Conservation (phyloP, 1,140 invertebrate genomes). For the Drosophila chauvacae region DNA sequence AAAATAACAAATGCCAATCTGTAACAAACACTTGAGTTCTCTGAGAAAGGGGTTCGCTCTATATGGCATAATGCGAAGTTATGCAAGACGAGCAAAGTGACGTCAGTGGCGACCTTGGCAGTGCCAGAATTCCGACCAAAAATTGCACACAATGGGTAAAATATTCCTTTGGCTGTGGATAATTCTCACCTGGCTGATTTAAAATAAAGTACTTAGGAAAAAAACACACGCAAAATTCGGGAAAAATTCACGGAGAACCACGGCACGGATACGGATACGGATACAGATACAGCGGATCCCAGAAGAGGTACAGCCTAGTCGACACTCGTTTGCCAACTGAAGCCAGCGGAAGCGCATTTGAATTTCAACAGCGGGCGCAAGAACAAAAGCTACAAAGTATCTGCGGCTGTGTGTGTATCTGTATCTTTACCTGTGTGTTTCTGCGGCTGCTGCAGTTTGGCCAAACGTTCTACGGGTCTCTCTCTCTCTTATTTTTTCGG, state of each 20-base stretch:
- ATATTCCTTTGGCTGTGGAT: slow-evolving; percentile 6
- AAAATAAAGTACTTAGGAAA: slow-evolving; percentile 14
- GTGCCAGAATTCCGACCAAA: slow-evolving; percentile 22
- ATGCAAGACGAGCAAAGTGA: slow-evolving; percentile 60
- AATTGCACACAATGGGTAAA: slow-evolving; percentile 13
- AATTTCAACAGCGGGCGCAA: slow-evolving; percentile 77
- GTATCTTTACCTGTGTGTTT: slow-evolving; percentile 28
- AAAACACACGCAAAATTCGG: slow-evolving; percentile 18
- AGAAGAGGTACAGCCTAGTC: slow-evolving; percentile 78
- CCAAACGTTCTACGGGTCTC: slow-evolving; percentile 32
- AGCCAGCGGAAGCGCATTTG: slow-evolving; percentile 78
- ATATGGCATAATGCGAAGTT: slow-evolving; percentile 53
- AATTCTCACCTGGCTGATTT: slow-evolving; percentile 28
- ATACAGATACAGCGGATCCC: slow-evolving; percentile 30
- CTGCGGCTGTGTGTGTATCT: slow-evolving; percentile 18
- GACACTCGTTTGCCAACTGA: slow-evolving; percentile 82
- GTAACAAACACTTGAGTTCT: slow-evolving; percentile 33
- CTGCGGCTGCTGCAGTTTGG: slow-evolving; percentile 45
- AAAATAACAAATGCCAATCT: slow-evolving; percentile 16
- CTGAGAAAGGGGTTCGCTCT: slow-evolving; percentile 7
- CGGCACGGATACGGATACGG: slow-evolving; percentile 13
- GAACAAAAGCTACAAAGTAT: slow-evolving; percentile 71
- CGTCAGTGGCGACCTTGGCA: slow-evolving; percentile 63
- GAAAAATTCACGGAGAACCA: slow-evolving; percentile 20
- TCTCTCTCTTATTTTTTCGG: slow-evolving; percentile 24